Base-by-base conservation (phyloP, 2,888 invertebrate genomes). In the Tetragonula carbonaria region DNA sequence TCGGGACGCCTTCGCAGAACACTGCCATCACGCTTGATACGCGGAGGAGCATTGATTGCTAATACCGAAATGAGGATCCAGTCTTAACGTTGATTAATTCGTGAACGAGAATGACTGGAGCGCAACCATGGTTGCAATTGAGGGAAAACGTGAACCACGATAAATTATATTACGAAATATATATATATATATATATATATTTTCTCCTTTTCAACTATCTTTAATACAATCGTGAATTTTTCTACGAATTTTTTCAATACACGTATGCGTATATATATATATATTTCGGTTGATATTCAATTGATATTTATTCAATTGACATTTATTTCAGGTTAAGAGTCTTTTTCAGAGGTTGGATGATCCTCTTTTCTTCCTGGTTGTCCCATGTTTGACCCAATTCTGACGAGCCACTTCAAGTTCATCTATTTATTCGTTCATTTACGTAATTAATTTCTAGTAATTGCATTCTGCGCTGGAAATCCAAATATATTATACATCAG, bases 51-150 rank as follows among this genome's bases (percentile, higher is more conserved):
- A 73, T 62, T 11, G 71, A 57, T 71, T 50, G 73, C 18, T 28
- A 50, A 73, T 59, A 73, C 50, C 28, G 28, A 67, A 67, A 67
- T 67, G 57, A 50, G 55, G 55, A 57, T 59, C 75, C 75, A 28
- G 45, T 5, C 8, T 23, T 23, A 23, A 59, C 23, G 45, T 45
- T 67, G 67, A 45, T 67, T 57, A 75, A 67, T 67, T 67, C 67
- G 38, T 3, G 45, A 28, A 67, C 28, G 45, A 28, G 67, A 57
- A 5, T 45, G 2, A 75, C 55, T 57, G 57, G 16, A 50, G 16
- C 28, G 45, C 21, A 3, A 67, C 21, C 57, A 67, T 57, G 21
- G 21, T 57, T 21, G 23, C 28, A 28, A 67, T 28, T 13, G 28
- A 50, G 5, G 28, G 57, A 67, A 5, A 28, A 57, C 45, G 45